Evolutionary conservation across 2,888 invertebrate genomes (phyloP).

Genomic region (Philaethria dido): DNA sequence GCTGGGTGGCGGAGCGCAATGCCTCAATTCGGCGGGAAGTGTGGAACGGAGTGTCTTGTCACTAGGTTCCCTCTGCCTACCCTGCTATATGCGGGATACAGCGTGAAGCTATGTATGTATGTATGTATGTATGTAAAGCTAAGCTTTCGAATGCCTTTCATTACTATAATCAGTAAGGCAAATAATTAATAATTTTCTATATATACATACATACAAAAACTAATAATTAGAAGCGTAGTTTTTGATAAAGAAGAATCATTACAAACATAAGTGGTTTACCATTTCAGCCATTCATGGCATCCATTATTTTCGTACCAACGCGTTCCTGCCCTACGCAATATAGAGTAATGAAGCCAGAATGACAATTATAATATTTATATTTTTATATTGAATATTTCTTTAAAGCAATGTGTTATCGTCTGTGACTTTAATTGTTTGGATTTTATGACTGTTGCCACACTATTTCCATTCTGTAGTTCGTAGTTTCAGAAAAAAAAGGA

Average conservation of each 20-base stretch:
- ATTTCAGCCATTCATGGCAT: constrained; percentile 51
- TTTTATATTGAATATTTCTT: neutral
- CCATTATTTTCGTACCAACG: constrained; percentile 70
- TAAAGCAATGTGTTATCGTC: too few relatives aligned
- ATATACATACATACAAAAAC: constrained; percentile 31
- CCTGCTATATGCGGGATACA: too few relatives aligned
- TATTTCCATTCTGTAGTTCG: too few relatives aligned
- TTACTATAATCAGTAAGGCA: neutral
- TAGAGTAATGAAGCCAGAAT: constrained; percentile 43
- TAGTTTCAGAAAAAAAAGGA: too few relatives aligned
- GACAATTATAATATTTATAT: neutral
- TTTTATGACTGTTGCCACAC: too few relatives aligned
- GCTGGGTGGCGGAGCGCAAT: too few relatives aligned
- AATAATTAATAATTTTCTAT: neutral
- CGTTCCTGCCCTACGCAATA: constrained; percentile 58
- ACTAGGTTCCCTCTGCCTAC: too few relatives aligned
- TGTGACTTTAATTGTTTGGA: too few relatives aligned
- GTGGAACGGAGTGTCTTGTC: too few relatives aligned
- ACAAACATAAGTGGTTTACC: constrained; percentile 44
- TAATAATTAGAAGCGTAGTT: constrained; percentile 47
- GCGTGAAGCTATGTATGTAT: too few relatives aligned
- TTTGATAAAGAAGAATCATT: constrained; percentile 48
- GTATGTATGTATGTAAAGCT: neutral
- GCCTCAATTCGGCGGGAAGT: too few relatives aligned
- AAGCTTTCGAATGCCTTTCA: neutral